These are phyloP conservation scores for Meteorus colon DNA, from an alignment of 2,888 invertebrate genomes.

Conservation along the genomic window DNA sequence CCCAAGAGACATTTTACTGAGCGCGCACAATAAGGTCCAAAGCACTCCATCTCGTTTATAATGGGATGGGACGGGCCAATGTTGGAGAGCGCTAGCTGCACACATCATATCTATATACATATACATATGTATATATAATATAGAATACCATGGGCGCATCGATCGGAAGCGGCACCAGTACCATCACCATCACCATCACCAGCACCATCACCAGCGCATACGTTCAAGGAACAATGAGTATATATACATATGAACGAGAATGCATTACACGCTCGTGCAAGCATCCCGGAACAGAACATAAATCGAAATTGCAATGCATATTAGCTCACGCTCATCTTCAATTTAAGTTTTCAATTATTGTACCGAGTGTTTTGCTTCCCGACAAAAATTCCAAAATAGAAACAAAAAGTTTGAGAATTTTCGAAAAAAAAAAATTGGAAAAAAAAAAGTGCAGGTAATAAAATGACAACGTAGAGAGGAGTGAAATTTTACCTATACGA, in stretches of 20 bases:
- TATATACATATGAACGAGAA: slow-evolving; percentile 37
- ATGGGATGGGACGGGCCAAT: slow-evolving; percentile 41
- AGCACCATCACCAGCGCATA: background rate
- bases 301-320: slow-evolving; percentile 33
- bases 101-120: background rate
- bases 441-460: background rate
- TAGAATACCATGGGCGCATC: background rate
- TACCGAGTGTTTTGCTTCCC: no score
- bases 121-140: background rate
- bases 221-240: background rate
- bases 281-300: slow-evolving; percentile 30
- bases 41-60: slow-evolving; percentile 45
- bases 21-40: slow-evolving; percentile 45
- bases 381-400: background rate
- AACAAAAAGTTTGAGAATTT: background rate
- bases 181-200: background rate
- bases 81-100: slow-evolving; percentile 15
- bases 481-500: background rate
- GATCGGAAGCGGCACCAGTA: background rate
- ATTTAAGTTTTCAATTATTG: slow-evolving; percentile 15
- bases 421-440: background rate
- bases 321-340: slow-evolving; percentile 4
- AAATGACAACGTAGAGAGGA: background rate
- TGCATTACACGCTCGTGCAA: slow-evolving; percentile 42
- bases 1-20: slow-evolving; percentile 43